Percentiles rank a stretch among this genome's conserved stretches.
These are phyloP conservation scores for Polydrusus cervinus DNA, from an alignment of 2,888 invertebrate genomes.

Conservation along the genomic window DNA sequence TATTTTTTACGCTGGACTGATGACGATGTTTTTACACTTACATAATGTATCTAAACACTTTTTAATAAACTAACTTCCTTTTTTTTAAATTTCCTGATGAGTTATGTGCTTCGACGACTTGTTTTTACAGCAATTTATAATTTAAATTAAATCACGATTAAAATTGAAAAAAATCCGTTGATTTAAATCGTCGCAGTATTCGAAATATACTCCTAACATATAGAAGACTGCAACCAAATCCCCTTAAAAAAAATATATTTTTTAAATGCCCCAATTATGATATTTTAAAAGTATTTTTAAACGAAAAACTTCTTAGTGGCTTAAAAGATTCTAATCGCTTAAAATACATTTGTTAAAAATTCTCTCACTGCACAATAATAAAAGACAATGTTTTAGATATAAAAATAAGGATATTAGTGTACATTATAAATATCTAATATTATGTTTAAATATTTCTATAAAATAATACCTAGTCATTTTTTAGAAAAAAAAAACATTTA, in stretches of 20 bases:
- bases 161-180: no score
- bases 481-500: background rate
- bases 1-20: no score
- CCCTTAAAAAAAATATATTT: slow-evolving; percentile 3
- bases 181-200: no score
- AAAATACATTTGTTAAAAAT: slow-evolving; percentile 65
- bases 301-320: slow-evolving; percentile 45
- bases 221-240: no score
- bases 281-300: slow-evolving; percentile 17
- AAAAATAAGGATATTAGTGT: slow-evolving; percentile 38
- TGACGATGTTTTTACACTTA: no score
- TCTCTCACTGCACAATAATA: slow-evolving; percentile 70
- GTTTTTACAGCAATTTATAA: no score
- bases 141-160: no score
- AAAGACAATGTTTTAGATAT: slow-evolving; percentile 69
- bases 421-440: slow-evolving; percentile 29
- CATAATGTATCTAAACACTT: no score
- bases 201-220: no score
- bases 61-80: no score
- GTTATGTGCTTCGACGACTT: no score
- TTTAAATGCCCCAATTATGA: background rate
- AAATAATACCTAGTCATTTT: slow-evolving; percentile 15
- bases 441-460: slow-evolving; percentile 19
- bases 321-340: slow-evolving; percentile 56
- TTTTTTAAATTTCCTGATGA: no score